Percentiles rank a stretch among this genome's conserved stretches.
phyloP scores from a whole-genome alignment of 2,113 vertebrate genomes.

The Shinisaurus crocodilurus region DNA sequence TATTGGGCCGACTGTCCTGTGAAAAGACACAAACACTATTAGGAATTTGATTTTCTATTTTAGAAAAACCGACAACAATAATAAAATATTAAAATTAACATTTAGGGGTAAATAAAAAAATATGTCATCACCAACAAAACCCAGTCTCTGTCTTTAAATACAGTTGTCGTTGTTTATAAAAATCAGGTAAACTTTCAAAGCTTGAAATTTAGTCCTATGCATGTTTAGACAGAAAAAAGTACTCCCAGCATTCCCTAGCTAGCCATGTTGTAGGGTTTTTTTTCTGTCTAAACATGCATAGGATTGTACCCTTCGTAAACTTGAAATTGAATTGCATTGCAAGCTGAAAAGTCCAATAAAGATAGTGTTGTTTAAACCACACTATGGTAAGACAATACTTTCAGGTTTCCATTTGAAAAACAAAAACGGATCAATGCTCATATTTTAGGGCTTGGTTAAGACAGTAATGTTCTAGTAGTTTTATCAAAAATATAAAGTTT shows the following conservation, averaged over 20 bases:
- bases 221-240: too few relatives aligned
- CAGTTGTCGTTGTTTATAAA: background rate
- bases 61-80: background rate
- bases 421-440: background rate
- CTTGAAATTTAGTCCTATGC: background rate
- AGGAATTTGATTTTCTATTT: conserved; percentile 58
- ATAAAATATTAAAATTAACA: conserved; percentile 26
- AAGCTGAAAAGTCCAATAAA: conserved; percentile 14
- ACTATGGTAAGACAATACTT: background rate
- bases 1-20: conserved; percentile 97
- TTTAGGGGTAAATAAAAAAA: conserved; percentile 13
- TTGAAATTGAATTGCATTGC: background rate
- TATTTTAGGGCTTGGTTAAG: conserved; percentile 53
- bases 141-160: background rate
- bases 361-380: conserved; percentile 36
- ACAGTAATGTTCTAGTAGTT: conserved; percentile 38
- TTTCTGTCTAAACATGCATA: too few relatives aligned
- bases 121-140: conserved; percentile 3
- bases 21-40: conserved; percentile 76
- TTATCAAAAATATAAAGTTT: conserved; percentile 26
- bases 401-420: background rate
- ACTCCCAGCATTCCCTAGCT: too few relatives aligned
- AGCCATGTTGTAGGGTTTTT: too few relatives aligned
- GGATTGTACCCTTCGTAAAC: background rate
- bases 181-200: background rate